Conservation (phyloP, 2,113 vertebrate species). For the Bungarus multicinctus region DNA sequence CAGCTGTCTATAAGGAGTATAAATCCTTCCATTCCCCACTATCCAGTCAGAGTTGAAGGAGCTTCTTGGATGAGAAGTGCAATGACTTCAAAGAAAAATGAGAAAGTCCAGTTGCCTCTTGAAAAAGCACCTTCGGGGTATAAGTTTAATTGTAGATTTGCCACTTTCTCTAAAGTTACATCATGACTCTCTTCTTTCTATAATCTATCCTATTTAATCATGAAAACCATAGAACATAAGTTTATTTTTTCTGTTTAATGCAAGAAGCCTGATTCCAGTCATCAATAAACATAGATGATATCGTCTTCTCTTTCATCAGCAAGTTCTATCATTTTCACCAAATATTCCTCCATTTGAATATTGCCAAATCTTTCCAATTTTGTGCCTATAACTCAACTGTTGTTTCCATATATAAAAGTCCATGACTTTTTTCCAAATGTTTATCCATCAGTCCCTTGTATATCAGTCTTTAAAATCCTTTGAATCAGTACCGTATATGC, state of each 20-base stretch:
- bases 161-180: neutral
- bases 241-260: neutral
- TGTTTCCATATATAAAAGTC: neutral
- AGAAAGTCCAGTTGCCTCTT: no score
- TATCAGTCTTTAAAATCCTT: neutral
- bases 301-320: neutral
- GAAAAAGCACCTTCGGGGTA: neutral
- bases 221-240: neutral
- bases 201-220: neutral
- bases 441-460: neutral
- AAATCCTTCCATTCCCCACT: no score
- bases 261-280: neutral
- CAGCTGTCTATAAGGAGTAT: no score
- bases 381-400: neutral
- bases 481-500: neutral
- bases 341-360: neutral
- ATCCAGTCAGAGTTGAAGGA: no score
- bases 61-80: neutral
- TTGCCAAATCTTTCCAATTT: neutral
- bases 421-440: neutral
- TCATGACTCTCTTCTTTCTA: neutral
- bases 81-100: neutral
- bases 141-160: neutral
- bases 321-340: neutral
- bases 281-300: neutral